These are phyloP conservation scores for Rugalucina vietnamica DNA, from an alignment of 2,888 invertebrate genomes.

Conservation along the genomic window DNA sequence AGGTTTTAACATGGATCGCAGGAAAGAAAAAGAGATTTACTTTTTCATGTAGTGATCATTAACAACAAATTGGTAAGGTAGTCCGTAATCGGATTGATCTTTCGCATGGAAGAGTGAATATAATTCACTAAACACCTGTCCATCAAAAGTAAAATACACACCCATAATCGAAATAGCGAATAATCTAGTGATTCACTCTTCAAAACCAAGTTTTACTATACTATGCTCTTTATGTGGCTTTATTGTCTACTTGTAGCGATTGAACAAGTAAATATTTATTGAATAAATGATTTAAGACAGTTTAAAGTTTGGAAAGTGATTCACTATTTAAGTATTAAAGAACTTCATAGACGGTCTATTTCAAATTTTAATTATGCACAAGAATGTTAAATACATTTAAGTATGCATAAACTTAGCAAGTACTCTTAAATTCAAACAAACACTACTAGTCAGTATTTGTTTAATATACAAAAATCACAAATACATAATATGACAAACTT, in stretches of 20 bases:
- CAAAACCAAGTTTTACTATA: too few species aligned
- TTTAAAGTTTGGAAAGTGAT: neutral
- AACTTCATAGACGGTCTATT: too few species aligned
- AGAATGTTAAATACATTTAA: neutral
- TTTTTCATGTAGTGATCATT: neutral
- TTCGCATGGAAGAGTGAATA: neutral
- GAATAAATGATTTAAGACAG: neutral
- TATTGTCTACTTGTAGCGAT: neutral
- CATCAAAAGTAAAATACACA: neutral
- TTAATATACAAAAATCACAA: too few species aligned
- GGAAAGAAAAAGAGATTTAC: conserved; percentile 1
- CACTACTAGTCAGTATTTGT: too few species aligned
- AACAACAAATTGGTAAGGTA: neutral
- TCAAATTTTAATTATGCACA: neutral
- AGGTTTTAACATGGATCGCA: neutral
- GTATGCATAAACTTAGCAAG: too few species aligned
- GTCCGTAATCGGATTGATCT: neutral
- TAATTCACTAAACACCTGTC: neutral
- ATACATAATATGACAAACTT: too few species aligned
- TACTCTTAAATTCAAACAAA: neutral
- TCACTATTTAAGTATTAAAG: neutral
- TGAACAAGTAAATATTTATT: neutral
- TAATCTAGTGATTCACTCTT: neutral
- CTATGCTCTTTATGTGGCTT: neutral
- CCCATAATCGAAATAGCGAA: neutral